Base-by-base conservation (phyloP, 2,888 invertebrate genomes). In the Congeria kusceri region DNA sequence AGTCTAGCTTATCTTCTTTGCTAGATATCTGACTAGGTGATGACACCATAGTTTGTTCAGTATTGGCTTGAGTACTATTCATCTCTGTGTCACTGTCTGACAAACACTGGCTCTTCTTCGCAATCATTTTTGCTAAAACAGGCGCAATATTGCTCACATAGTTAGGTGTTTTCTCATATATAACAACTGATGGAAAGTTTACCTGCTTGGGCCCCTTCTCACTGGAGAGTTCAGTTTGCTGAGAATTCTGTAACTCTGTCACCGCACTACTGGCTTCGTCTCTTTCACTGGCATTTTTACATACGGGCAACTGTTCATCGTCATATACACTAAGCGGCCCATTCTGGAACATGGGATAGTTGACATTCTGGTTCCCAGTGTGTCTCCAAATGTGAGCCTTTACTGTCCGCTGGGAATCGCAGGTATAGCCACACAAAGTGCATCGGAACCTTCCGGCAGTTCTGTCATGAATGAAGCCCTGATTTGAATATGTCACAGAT, bases 321-420 rank as follows among this genome's bases (percentile, higher is more conserved):
- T 92, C 92, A 80, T 92, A 92, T 53, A 92, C 85, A 78, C 92
- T 92, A 4, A 92, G 73, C 2, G 92, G 92, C 0, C 92, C 92
- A 86, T 92, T 92, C 74, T 91, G 90, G 86, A 93, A 93, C 87
- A 91, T 92, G 0, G 93, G 93, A 73, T 93, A 93, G 73, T 91
- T 89, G 5, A 93, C 88, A 49, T 91, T 87, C 70, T 91, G 88
- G 73, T 92, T 90, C 7, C 93, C 93, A 2, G 92, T 92, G 78
- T 93, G 93, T 76, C 92, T 93, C 93, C 93, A 93, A 29, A 92
- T 91, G 75, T 93, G 93, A 15, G 93, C 91, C 84, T 93, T 93
- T 62, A 93, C 92, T 46, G 92, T 92, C 32, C 92, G 84, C 73
- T 93, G 92, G 63, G 89, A 90, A 68, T 92, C 92, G 73, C 92